Conservation (phyloP, 2,888 invertebrate genomes). For the Agrotis exclamationis region DNA sequence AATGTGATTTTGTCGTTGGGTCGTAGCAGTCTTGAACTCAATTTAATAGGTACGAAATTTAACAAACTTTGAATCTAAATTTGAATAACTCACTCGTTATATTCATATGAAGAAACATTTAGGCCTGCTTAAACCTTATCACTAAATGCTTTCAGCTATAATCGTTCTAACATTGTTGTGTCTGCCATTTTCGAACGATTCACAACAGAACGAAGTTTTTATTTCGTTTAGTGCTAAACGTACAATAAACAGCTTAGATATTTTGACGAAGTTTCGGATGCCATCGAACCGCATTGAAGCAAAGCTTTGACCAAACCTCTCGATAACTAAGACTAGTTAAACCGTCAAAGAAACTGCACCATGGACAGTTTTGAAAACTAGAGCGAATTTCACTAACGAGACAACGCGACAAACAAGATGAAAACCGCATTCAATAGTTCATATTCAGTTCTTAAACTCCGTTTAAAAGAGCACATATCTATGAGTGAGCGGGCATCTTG, state of each 20-base stretch:
- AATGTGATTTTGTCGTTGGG: neutral
- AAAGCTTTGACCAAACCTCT: neutral
- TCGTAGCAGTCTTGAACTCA: neutral
- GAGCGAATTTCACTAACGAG: too few species aligned
- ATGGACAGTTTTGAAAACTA: neutral
- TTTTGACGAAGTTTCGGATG: neutral
- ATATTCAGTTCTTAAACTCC: too few species aligned
- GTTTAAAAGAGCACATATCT: too few species aligned
- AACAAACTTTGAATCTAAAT: conserved; percentile 11
- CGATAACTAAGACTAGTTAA: neutral
- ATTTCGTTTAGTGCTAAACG: neutral
- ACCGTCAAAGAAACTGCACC: neutral
- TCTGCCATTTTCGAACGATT: neutral
- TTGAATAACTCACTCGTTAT: neutral
- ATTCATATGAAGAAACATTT: neutral
- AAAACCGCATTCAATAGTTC: too few species aligned
- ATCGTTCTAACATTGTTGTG: neutral
- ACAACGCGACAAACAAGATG: too few species aligned
- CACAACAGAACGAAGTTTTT: neutral
- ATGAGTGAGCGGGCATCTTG: neutral
- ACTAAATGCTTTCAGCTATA: neutral
- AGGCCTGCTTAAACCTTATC: neutral
- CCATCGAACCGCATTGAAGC: neutral
- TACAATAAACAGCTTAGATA: neutral
- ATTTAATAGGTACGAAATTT: neutral